These are phyloP conservation scores for Vannuccia rotundouncinata DNA, from an alignment of 2,888 invertebrate genomes.

Conservation along the genomic window DNA sequence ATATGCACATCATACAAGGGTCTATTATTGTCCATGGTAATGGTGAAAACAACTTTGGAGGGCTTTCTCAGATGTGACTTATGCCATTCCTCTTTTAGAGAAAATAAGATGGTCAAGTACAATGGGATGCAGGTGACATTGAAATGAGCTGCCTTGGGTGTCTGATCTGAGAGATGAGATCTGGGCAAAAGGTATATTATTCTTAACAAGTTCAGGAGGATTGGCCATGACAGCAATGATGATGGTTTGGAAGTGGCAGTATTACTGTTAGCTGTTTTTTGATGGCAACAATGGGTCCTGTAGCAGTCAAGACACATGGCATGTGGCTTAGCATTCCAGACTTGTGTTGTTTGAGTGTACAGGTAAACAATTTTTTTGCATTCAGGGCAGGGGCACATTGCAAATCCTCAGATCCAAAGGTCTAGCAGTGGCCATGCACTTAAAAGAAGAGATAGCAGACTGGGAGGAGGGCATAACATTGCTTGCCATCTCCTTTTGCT, in stretches of 20 bases:
- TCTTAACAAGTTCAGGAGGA: neutral
- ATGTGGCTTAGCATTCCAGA: constrained; percentile 12
- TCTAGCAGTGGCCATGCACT: neutral
- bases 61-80: neutral
- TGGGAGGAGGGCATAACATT: neutral
- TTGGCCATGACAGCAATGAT: neutral
- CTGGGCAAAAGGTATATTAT: neutral
- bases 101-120: neutral
- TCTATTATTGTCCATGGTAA: neutral
- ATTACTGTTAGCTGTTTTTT: no score
- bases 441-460: constrained; percentile 1
- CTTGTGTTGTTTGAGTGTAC: neutral
- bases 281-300: neutral
- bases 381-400: neutral
- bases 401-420: neutral
- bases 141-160: neutral
- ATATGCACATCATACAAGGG: neutral
- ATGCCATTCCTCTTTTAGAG: neutral
- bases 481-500: constrained; percentile 28
- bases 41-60: neutral
- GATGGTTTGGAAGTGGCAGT: neutral
- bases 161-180: neutral
- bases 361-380: neutral
- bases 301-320: constrained; percentile 1
- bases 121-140: neutral